Percentiles rank a stretch among this genome's conserved stretches.
Evolutionary conservation across 2,888 invertebrate species (phyloP).

Genomic region (Coleophora deauratella): DNA sequence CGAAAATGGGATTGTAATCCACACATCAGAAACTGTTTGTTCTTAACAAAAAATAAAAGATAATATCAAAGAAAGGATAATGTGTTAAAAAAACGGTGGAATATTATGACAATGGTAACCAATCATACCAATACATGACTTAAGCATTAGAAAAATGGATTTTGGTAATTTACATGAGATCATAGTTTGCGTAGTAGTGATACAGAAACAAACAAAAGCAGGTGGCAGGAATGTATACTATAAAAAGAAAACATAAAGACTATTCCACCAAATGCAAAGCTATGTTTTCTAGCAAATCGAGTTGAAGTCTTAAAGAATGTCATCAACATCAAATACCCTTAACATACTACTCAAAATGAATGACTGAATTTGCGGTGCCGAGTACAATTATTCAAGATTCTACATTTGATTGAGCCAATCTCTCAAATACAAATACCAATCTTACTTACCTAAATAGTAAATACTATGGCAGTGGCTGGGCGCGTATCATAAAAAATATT

Average conservation of each 20-base stretch:
- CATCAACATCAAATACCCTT: neutral
- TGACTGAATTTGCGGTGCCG: too few relatives aligned
- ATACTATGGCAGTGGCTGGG: too few relatives aligned
- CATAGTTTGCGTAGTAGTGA: constrained; percentile 29
- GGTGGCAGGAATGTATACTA: constrained; percentile 22
- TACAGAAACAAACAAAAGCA: constrained; percentile 16
- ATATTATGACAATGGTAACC: constrained; percentile 33
- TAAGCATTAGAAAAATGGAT: constrained; percentile 22
- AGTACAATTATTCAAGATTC: too few relatives aligned
- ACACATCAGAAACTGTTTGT: constrained; percentile 14
- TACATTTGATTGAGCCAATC: too few relatives aligned
- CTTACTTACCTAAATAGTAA: too few relatives aligned
- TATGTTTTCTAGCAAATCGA: too few relatives aligned
- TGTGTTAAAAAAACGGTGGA: constrained; percentile 3
- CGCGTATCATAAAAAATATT: too few relatives aligned
- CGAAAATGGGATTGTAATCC: constrained; percentile 2
- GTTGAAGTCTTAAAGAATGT: too few relatives aligned
- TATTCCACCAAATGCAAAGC: constrained; percentile 12
- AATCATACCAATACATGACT: constrained; percentile 23
- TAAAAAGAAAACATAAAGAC: constrained; percentile 11
- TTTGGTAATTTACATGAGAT: constrained; percentile 62
- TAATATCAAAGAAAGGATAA: constrained; percentile 19
- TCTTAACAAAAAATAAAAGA: too few relatives aligned
- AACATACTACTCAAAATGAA: too few relatives aligned
- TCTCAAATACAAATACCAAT: neutral